phyloP scores from a whole-genome alignment of 2,888 invertebrate species.

The Coelinius sp. region DNA sequence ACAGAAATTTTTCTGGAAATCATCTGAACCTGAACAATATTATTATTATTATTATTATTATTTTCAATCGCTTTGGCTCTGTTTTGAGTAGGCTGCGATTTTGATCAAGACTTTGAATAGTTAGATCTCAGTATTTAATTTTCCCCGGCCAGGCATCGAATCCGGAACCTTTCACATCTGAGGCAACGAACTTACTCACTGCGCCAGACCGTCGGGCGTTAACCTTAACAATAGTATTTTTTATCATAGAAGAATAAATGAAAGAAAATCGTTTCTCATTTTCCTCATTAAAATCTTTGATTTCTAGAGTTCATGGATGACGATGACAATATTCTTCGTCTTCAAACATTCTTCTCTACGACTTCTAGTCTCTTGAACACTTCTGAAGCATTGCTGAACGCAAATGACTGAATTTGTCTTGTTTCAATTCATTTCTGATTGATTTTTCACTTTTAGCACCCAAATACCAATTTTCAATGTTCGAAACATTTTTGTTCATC shows the following conservation, averaged over 20 bases:
- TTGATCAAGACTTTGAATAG: too few relatives aligned
- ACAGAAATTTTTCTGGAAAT: constrained; percentile 49
- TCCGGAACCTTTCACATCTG: too few relatives aligned
- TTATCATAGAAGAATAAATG: too few relatives aligned
- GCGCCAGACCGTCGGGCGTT: too few relatives aligned
- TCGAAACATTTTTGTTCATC: constrained; percentile 69
- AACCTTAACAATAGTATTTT: too few relatives aligned
- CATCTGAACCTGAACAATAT: constrained; percentile 61
- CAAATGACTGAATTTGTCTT: constrained; percentile 39
- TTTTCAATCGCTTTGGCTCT: too few relatives aligned
- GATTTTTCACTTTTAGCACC: constrained; percentile 36
- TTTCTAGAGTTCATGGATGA: constrained; percentile 61
- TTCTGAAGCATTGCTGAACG: constrained; percentile 63
- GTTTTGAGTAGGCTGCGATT: too few relatives aligned
- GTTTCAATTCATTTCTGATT: constrained; percentile 37
- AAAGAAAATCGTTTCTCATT: constrained; percentile 58
- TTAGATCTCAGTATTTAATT: too few relatives aligned
- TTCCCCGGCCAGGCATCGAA: too few relatives aligned
- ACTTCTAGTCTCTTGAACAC: constrained; percentile 11
- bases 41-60: constrained; percentile 47
- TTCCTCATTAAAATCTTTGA: constrained; percentile 53
- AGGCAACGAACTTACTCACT: too few relatives aligned
- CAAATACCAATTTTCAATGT: constrained; percentile 73
- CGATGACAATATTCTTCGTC: constrained; percentile 41
- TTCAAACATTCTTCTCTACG: constrained; percentile 40